Evolutionary conservation across 2,797 vertebrate genomes (phyloP).

Genomic region (Miopithecus talapoin): DNA sequence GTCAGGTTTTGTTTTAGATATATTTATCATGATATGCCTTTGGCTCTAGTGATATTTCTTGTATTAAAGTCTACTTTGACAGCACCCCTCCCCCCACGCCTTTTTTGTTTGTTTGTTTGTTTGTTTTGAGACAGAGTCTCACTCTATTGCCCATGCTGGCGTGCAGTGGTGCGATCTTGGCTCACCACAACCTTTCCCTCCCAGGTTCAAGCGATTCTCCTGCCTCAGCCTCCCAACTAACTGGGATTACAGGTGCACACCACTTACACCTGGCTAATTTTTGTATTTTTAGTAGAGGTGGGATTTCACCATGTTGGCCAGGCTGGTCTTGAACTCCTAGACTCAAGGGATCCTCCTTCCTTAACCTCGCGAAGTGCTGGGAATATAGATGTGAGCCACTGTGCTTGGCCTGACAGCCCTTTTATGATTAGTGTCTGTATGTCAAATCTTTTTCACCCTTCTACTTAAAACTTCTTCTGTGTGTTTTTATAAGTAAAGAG

Average conservation of each 20-base stretch:
- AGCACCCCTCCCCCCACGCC: background rate
- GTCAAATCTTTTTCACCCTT: slow-evolving; percentile 31
- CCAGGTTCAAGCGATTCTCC: background rate
- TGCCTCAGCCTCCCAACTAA: background rate
- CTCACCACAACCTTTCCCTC: background rate
- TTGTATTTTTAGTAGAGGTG: background rate
- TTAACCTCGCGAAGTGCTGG: background rate
- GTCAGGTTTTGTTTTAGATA: slow-evolving; percentile 12
- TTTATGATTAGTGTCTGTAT: slow-evolving; percentile 29
- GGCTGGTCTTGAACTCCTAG: background rate
- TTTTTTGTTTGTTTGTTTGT: slow-evolving; percentile 13
- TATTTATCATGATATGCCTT: slow-evolving; percentile 35
- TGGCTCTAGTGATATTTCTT: slow-evolving; percentile 29
- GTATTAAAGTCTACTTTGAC: background rate
- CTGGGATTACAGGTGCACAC: background rate
- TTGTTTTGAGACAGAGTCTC: background rate
- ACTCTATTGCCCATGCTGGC: background rate
- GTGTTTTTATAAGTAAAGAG: slow-evolving; percentile 2
- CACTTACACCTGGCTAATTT: background rate
- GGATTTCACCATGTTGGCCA: background rate
- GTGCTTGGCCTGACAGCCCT: background rate
- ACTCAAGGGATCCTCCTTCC: background rate
- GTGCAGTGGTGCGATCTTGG: background rate
- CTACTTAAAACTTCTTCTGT: slow-evolving; percentile 1
- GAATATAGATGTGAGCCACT: background rate